Percentiles rank a stretch among this genome's conserved stretches.
phyloP scores from a whole-genome alignment of 1,140 invertebrate genomes.

The Monomorium pharaonis region DNA sequence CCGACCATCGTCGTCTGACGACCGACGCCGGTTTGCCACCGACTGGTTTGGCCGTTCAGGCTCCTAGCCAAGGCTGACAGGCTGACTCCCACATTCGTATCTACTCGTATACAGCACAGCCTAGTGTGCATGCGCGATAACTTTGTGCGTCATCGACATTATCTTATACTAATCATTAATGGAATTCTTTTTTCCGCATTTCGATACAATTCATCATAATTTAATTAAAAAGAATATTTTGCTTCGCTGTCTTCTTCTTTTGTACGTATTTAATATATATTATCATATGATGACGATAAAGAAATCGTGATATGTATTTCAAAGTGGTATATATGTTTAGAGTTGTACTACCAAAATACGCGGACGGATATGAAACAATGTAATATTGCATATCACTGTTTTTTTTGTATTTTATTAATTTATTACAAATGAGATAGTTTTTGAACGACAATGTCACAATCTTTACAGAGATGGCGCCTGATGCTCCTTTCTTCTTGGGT shows the following conservation, averaged over 20 bases:
- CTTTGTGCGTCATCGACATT: conserved; percentile 61
- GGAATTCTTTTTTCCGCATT: neutral
- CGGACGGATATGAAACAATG: neutral
- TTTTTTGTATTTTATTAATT: conserved; percentile 5
- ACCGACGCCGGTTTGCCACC: conserved; percentile 42
- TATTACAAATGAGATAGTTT: neutral
- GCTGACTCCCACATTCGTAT: conserved; percentile 42
- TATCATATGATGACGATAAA: neutral
- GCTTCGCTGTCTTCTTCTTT: too few species aligned
- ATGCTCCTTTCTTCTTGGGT: neutral
- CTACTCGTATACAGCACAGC: neutral
- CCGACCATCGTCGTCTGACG: neutral
- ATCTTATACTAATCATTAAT: neutral
- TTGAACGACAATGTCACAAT: neutral
- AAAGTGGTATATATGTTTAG: neutral
- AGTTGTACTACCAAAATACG: neutral
- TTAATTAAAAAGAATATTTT: neutral
- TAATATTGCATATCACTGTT: neutral
- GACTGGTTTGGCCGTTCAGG: conserved; percentile 28
- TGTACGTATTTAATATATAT: neutral
- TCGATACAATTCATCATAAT: neutral
- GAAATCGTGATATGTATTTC: neutral
- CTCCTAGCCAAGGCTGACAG: conserved; percentile 11
- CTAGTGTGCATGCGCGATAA: conserved; percentile 59
- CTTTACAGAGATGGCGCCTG: conserved; percentile 35